Percentiles rank a stretch among this genome's conserved stretches.
phyloP scores from a whole-genome alignment of 1,140 invertebrate genomes.

The Lysiphlebus fabarum region DNA sequence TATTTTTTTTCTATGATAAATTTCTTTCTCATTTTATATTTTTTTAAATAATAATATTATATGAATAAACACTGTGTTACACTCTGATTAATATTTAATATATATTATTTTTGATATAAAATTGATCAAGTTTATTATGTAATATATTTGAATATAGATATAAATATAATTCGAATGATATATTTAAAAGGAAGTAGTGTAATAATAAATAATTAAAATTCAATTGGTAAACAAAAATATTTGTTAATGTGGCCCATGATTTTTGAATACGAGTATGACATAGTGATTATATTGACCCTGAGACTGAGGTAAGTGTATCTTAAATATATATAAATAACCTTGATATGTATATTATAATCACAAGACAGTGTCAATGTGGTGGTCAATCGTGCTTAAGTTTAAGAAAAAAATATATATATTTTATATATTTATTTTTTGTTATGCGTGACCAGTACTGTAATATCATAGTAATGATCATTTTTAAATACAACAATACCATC shows the following conservation, averaged over 20 bases:
- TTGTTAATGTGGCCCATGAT: slow-evolving; percentile 6
- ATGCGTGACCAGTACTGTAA: slow-evolving; percentile 37
- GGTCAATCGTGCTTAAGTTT: slow-evolving; percentile 10
- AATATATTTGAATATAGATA: too few relatives aligned
- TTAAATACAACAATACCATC: slow-evolving; percentile 1
- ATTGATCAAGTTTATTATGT: too few relatives aligned
- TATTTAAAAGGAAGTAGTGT: neutral
- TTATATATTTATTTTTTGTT: too few relatives aligned
- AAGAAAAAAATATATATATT: slow-evolving; percentile 46
- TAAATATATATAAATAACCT: slow-evolving; percentile 7
- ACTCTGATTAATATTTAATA: too few relatives aligned
- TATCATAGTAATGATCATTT: slow-evolving; percentile 29
- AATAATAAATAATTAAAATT: neutral
- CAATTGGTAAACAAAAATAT: neutral
- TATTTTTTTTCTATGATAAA: slow-evolving; percentile 4
- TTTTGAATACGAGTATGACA: slow-evolving; percentile 13
- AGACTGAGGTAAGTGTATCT: slow-evolving; percentile 3
- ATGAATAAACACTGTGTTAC: too few relatives aligned
- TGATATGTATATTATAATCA: slow-evolving; percentile 3
- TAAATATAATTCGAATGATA: too few relatives aligned
- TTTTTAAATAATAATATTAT: too few relatives aligned
- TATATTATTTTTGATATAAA: too few relatives aligned
- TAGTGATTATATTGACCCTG: slow-evolving; percentile 14
- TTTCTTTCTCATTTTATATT: too few relatives aligned
- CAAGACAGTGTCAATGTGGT: slow-evolving; percentile 11